Evolutionary conservation across 2,888 invertebrate genomes (phyloP).

Genomic region (Drosophila demipolita): DNA sequence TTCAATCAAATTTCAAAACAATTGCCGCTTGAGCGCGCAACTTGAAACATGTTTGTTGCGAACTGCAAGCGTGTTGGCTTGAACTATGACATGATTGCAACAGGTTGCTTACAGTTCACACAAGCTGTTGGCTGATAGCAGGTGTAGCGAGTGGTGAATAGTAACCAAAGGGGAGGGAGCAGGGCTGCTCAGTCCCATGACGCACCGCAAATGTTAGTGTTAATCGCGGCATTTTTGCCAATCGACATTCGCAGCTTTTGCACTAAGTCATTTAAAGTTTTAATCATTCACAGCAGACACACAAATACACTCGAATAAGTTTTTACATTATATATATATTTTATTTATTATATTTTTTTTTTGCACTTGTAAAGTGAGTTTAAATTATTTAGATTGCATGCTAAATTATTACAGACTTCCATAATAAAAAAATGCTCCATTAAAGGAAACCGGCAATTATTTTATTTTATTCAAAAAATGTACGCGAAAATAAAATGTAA

Average conservation of each 20-base stretch:
- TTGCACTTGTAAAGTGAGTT: neutral
- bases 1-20: slow-evolving; percentile 12
- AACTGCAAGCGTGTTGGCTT: slow-evolving; percentile 23
- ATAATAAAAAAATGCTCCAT: neutral
- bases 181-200: neutral
- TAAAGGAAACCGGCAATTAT: neutral
- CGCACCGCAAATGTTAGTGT: slow-evolving; percentile 12
- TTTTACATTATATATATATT: neutral
- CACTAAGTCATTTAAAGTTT: slow-evolving; percentile 16
- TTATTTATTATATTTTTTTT: neutral
- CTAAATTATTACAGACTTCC: neutral
- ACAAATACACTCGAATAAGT: neutral
- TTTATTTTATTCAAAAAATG: neutral
- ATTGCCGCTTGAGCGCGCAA: slow-evolving; percentile 11
- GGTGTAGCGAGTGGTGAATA: neutral
- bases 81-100: slow-evolving; percentile 54
- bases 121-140: neutral
- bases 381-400: neutral
- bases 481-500: neutral
- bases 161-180: neutral
- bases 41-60: slow-evolving; percentile 39
- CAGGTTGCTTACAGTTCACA: slow-evolving; percentile 36
- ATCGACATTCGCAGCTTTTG: slow-evolving; percentile 38
- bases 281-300: neutral
- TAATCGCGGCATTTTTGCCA: slow-evolving; percentile 12